Percentiles rank a stretch among this genome's conserved stretches.
Evolutionary conservation across 2,113 vertebrate species (phyloP).

Genomic region (Glaucomys volans): DNA sequence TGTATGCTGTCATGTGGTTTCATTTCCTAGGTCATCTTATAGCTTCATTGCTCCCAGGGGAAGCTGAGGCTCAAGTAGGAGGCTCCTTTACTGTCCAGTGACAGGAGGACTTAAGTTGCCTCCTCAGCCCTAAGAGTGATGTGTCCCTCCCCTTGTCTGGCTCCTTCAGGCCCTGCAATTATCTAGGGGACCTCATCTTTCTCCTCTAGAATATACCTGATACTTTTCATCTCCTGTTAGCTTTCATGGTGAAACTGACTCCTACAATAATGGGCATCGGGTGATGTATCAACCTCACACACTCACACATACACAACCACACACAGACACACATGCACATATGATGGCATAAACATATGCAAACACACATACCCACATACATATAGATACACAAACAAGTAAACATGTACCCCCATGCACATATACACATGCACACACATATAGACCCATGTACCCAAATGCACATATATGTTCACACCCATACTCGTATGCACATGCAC

Average conservation of each 20-base stretch:
- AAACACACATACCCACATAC: background rate
- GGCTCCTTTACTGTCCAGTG: background rate
- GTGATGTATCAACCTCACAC: background rate
- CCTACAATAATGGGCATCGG: background rate
- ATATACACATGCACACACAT: background rate
- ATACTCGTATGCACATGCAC: rapidly evolving
- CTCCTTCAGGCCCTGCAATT: background rate
- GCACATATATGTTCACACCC: no score
- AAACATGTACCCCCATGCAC: no score
- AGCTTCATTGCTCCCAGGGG: background rate
- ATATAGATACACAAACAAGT: background rate
- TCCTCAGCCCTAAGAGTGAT: background rate
- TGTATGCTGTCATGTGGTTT: background rate
- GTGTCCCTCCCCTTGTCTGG: background rate
- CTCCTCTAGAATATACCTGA: background rate
- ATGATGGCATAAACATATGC: background rate
- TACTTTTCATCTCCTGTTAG: background rate
- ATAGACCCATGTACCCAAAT: no score
- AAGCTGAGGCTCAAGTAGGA: background rate
- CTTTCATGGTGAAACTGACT: background rate
- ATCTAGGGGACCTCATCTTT: background rate
- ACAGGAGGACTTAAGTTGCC: background rate
- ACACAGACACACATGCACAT: background rate
- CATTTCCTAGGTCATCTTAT: background rate
- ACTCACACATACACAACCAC: background rate